These are phyloP conservation scores for Electrophaes corylata DNA, from an alignment of 2,888 invertebrate species.

Conservation along the genomic window DNA sequence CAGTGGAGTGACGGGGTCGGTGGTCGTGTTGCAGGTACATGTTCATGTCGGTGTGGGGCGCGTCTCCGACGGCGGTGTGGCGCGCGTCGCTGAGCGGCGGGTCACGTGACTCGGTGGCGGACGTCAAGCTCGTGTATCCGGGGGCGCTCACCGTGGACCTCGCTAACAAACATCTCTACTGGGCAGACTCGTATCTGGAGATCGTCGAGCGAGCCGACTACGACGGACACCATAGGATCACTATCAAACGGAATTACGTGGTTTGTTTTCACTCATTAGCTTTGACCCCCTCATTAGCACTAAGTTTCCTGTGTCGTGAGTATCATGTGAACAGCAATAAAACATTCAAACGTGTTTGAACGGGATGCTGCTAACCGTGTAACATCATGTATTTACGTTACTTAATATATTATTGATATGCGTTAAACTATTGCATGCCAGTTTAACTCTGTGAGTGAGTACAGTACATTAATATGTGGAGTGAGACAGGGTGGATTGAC, in stretches of 20 bases:
- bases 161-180: conserved; percentile 88
- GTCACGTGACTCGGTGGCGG: conserved; percentile 83
- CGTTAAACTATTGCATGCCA: too few species aligned
- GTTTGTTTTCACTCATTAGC: conserved; percentile 49
- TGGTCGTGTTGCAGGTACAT: conserved; percentile 73
- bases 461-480: too few species aligned
- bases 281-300: too few species aligned
- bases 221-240: conserved; percentile 87
- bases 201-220: conserved; percentile 91
- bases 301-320: too few species aligned
- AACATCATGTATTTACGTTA: too few species aligned
- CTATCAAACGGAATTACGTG: conserved; percentile 81
- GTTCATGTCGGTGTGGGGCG: conserved; percentile 92
- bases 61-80: conserved; percentile 85
- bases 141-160: conserved; percentile 89
- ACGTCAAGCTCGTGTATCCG: conserved; percentile 90
- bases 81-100: conserved; percentile 87
- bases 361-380: too few species aligned
- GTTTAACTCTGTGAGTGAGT: too few species aligned
- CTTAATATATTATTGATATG: too few species aligned
- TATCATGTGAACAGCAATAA: too few species aligned
- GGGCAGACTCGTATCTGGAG: conserved; percentile 92
- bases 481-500: too few species aligned
- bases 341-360: too few species aligned
- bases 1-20: not conserved